Evolutionary conservation across 2,888 invertebrate genomes (phyloP), one percentile per base, ranked within the genome.

Genomic region (Spodoptera littoralis): DNA sequence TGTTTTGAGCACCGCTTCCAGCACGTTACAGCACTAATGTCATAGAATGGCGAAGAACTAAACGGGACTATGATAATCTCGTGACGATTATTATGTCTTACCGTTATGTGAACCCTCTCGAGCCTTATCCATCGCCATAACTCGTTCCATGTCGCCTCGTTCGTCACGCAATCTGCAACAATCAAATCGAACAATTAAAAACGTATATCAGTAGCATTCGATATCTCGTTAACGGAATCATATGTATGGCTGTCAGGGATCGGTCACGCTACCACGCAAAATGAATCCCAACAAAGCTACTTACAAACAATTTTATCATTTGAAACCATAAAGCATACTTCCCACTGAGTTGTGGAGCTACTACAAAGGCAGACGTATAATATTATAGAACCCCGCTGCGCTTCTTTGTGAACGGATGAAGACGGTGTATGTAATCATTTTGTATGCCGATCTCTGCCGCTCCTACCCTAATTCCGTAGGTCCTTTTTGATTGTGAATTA

Each of bases 91-190:
- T 72, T 73, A 73, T 90, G 71, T 67, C 95, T 96, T 95, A 98
- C 98, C 97, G 95, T 98, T 98, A 95, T 97, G 97, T 86, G 98
- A 98, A 91, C 97, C 98, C 87, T 98, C 98, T 89, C 98, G 96
- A 74, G 97, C 97, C 95, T 98, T 98, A 89, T 97, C 98, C 93
- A 97, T 95, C 65, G 97, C 97, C 90, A 97, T 95, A 79, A 97
- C 97, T 90, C 97, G 96, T 88, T 98, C 98, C 81, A 97, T 96
- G 88, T 98, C 98, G 68, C 97, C 97, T 90, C 98, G 95, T 93
- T 98, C 98, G 90, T 98, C 98, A 85, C 98, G 96, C 95, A 98
- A 96, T 96, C 98, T 98, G 96, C 63, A 96, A 96, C 95, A 95
- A 95, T 78, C 72, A 81, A 72, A 81, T 75, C 65, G 71, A 55